Evolutionary conservation across 2,797 vertebrate genomes (phyloP), one percentile per base, ranked within the genome.

Genomic region (Peromyscus attwateri): DNA sequence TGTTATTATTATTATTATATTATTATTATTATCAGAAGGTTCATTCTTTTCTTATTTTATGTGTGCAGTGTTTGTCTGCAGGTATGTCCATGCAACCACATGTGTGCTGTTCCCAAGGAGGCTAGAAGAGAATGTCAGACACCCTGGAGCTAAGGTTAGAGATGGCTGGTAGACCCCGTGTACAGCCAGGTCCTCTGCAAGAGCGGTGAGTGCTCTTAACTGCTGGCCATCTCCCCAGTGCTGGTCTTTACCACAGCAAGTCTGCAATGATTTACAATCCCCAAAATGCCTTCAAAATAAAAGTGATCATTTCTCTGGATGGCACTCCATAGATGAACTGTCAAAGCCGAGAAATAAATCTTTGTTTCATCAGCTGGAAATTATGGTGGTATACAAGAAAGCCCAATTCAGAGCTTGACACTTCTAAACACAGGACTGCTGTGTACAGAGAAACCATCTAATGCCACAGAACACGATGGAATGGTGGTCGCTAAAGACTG

Each of bases 291-390:
- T 92, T 87, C 27, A 68, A 98, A 85, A 57, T 13, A 93, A 85
- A 79, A 62, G 27, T 37, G 46, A 29, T 60, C 49, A 37, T 57
- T 68, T 82, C 87, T 73, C 89, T 87, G 12, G 19, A 25, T 77
- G 94, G 89, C 52, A 73, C 29, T 23, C 52, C 19, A 89, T 0
- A 89, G 29, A n/a, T 71, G 64, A 73, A 87, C 1, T 43, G 55
- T 92, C 70, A 84, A 94, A 89, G 92, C 8, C 76, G 46, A 68
- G 91, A n/a, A 90, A 94, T 91, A 87, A 85, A 89, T 77, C 43
- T 95, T 94, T 23, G 89, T 84, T 94, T 60, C 34, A 23, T 81
- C 73, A 95, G 66, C 79, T 90, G 46, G 88, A 95, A 94, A 87
- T 68, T 73, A 68, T 0, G 80, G 8, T 64, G 25, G 73, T 34